Percentiles rank a stretch among this genome's conserved stretches.
phyloP scores from a whole-genome alignment of 1,140 invertebrate species.

The Heliconius congener region DNA sequence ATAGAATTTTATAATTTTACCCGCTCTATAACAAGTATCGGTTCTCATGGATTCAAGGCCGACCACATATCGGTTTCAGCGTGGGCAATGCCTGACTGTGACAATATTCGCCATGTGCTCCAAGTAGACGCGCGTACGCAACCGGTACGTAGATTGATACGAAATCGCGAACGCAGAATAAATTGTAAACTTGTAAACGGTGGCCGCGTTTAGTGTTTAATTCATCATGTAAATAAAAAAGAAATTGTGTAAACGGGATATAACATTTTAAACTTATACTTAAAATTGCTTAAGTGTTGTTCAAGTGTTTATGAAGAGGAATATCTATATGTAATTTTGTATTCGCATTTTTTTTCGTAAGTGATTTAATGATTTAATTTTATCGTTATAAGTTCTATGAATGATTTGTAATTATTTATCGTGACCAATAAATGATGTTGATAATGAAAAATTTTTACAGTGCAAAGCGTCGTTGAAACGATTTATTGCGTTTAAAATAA shows the following conservation, averaged over 20 bases:
- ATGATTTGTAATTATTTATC: background rate
- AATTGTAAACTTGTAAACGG: background rate
- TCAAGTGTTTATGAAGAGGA: background rate
- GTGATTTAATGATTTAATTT: background rate
- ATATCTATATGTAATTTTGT: background rate
- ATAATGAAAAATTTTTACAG: background rate
- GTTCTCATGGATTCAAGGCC: conserved; percentile 53
- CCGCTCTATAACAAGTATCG: conserved; percentile 37
- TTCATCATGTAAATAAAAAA: background rate
- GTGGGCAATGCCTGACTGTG: conserved; percentile 47
- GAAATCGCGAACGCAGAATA: conserved; percentile 23
- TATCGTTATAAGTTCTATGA: background rate
- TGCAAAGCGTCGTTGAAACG: background rate
- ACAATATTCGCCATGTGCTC: conserved; percentile 70
- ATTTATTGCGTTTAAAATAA: background rate
- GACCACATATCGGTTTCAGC: conserved; percentile 54
- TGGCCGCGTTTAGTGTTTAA: background rate
- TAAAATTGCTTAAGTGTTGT: background rate
- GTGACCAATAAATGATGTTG: background rate
- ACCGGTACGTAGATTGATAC: conserved; percentile 5
- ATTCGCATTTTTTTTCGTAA: background rate
- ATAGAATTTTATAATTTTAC: conserved; percentile 19
- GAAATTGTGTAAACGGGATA: background rate
- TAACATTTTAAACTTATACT: background rate
- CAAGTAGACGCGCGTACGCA: conserved; percentile 50